A percentile compares a stretch with the other conserved stretches of the same genome.
These are phyloP conservation scores for Lasioglossum vierecki DNA, from an alignment of 2,888 invertebrate genomes.

Conservation along the genomic window DNA sequence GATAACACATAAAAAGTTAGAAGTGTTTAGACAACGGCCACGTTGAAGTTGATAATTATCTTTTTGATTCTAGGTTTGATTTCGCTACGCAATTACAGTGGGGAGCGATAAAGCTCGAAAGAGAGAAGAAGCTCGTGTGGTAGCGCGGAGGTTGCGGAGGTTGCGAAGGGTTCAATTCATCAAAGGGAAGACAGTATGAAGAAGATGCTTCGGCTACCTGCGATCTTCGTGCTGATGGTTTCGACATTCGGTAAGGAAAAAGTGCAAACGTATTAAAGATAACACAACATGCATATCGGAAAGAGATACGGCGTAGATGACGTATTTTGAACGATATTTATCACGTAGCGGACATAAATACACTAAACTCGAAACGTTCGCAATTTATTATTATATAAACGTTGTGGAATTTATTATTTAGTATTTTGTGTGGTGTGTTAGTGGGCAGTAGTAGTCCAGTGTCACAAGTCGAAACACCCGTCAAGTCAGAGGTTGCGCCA, in stretches of 20 bases:
- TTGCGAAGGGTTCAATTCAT: neutral
- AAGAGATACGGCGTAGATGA: neutral
- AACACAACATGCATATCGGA: neutral
- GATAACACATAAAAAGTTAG: conserved; percentile 33
- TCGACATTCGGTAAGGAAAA: conserved; percentile 55
- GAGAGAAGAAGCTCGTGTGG: conserved; percentile 8
- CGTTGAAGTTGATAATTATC: conserved; percentile 40
- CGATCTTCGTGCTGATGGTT: conserved; percentile 32
- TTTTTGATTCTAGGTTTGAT: conserved; percentile 50
- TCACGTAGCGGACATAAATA: neutral
- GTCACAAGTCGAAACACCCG: conserved; percentile 1
- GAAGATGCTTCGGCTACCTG: conserved; percentile 42
- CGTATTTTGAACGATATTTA: neutral
- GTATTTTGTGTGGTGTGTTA: neutral
- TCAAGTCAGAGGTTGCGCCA: neutral
- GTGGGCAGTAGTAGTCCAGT: conserved; percentile 24
- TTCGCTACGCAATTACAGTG: conserved; percentile 25
- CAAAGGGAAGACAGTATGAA: neutral
- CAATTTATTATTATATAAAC: too few species aligned
- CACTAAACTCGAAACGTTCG: neutral
- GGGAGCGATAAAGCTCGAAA: conserved; percentile 25
- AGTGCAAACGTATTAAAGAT: neutral
- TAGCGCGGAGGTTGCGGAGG: neutral
- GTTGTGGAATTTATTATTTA: neutral
- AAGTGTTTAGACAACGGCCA: neutral